Evolutionary conservation across 2,797 vertebrate genomes (phyloP).

Genomic region (Pseudochirops cupreus): DNA sequence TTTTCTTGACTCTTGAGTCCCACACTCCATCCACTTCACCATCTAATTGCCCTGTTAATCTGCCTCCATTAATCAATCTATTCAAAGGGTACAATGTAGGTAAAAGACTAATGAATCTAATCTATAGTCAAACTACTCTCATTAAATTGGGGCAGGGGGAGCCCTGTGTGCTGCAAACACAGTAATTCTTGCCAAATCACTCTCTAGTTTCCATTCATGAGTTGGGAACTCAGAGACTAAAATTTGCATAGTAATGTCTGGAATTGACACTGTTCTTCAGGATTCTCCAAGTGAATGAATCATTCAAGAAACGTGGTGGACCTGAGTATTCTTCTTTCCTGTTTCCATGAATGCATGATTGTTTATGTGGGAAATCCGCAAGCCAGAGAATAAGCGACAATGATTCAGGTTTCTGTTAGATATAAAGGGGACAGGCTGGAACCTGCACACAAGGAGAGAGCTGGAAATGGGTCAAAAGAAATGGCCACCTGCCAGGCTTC

Average conservation of each 20-base stretch:
- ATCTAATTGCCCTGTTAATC: neutral
- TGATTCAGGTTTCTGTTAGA: neutral
- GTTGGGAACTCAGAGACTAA: neutral
- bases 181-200: slow-evolving; percentile 7
- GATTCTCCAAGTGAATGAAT: slow-evolving; percentile 7
- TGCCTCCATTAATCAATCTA: neutral
- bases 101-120: neutral
- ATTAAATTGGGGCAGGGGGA: neutral
- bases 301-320: neutral
- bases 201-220: slow-evolving; percentile 8
- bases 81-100: neutral
- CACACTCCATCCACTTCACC: neutral
- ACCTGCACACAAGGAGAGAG: neutral
- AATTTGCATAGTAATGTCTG: slow-evolving; percentile 17
- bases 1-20: neutral
- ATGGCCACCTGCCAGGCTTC: neutral
- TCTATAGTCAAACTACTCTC: neutral
- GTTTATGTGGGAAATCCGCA: neutral
- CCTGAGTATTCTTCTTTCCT: neutral
- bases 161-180: neutral
- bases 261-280: slow-evolving; percentile 7
- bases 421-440: neutral
- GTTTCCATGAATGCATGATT: neutral
- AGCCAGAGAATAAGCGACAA: neutral
- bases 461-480: neutral